A percentile compares a stretch with the other conserved stretches of the same genome.
Evolutionary conservation across 2,113 vertebrate genomes (phyloP).

Genomic region (Phylloscopus trochiloides): DNA sequence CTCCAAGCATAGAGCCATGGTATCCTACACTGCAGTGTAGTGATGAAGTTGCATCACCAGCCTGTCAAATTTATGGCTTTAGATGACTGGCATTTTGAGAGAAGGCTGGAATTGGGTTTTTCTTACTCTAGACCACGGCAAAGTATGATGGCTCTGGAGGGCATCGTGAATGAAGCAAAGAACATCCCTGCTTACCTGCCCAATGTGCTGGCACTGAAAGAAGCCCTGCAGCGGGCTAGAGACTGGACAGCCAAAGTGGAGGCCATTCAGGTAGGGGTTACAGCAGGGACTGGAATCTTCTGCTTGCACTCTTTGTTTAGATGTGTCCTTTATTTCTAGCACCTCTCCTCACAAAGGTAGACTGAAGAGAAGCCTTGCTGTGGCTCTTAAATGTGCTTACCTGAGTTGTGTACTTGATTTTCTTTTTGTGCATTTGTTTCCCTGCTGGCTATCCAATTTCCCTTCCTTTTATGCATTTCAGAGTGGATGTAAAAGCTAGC

Average conservation of each 20-base stretch:
- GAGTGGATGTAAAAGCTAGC: not conserved
- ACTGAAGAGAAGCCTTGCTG: not conserved
- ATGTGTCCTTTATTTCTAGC: not conserved
- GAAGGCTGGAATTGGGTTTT: constrained; percentile 11
- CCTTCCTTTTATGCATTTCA: not conserved
- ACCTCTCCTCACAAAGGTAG: not conserved
- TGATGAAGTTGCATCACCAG: not conserved
- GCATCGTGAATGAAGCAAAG: constrained; percentile 91
- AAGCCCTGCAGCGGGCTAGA: constrained; percentile 92
- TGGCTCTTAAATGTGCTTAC: not conserved
- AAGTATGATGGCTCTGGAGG: constrained; percentile 89
- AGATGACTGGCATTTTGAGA: not conserved
- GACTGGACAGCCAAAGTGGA: constrained; percentile 95
- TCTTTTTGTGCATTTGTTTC: not conserved
- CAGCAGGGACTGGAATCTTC: not conserved
- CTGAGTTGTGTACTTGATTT: rapidly evolving
- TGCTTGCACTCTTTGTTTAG: not conserved
- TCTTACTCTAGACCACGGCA: constrained; percentile 85
- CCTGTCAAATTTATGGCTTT: not conserved
- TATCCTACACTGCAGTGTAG: not conserved
- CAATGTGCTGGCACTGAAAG: constrained; percentile 90
- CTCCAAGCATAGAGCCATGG: not conserved
- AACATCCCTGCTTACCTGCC: constrained; percentile 96
- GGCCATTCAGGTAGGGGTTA: constrained; percentile 86
- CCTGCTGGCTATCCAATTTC: not conserved